Evolutionary conservation across 1,140 invertebrate species (phyloP), one percentile per base, ranked within the genome.

Genomic region (Samia ricini): DNA sequence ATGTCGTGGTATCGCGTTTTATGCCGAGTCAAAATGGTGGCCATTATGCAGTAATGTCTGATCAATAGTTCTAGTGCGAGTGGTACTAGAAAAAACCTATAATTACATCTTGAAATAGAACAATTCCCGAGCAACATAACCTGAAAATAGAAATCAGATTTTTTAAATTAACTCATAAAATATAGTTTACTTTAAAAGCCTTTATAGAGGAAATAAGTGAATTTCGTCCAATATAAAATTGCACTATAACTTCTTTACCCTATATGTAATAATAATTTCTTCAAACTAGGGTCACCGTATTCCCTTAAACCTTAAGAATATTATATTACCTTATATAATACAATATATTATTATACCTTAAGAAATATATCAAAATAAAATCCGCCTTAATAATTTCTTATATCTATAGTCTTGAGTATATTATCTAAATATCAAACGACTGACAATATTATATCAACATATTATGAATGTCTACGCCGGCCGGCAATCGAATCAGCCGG

Each of bases 1-100:
- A 72, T 81, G 71, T 74, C 59, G 66, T 71, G 66, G 67, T 74
- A 71, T 64, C 69, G 60, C 69, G 69, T 61, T 61, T 57, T 33
- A 50, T 56, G 57, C 51, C 66, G 48, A 72, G 66, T 78, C 85
- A 88, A 88, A 85, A 88, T 88, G 85, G 83, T 83, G 78, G 85
- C 84, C 81, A 80, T 77, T 73, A 79, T 81, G 75, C 78, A 77
- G 76, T 79, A 79, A 81, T 81, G 76, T 81, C 81, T 69, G 83
- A 88, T 83, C 85, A 77, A 88, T 83, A 81, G 66, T 70, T 72
- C 72, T 76, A 70, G 71, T 48, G 33, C 22, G 60, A 61, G 36
- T 26, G 58, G 22, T 52, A 69, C 48, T 18, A 15, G 33, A 12
- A 15, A 10, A 42, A 42, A 42, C 10, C 33, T 42, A 42, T 15